These are phyloP conservation scores for Rotaria socialis DNA, from an alignment of 2,888 invertebrate genomes.

Conservation along the genomic window DNA sequence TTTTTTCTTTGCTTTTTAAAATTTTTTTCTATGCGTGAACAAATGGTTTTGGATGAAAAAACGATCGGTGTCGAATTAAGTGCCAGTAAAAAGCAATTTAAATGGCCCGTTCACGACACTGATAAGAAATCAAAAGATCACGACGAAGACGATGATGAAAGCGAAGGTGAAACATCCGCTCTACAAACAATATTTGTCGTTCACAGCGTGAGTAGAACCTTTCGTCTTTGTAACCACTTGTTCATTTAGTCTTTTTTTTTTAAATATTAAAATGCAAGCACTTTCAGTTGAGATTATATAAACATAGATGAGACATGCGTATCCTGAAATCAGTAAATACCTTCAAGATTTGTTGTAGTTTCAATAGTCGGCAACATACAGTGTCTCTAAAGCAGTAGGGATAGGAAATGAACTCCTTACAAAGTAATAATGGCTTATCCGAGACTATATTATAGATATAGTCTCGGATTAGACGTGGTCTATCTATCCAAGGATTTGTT, in stretches of 20 bases:
- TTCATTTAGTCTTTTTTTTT: not conserved
- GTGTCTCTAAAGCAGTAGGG: too few relatives aligned
- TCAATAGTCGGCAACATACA: too few relatives aligned
- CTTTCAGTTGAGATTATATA: too few relatives aligned
- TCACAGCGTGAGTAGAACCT: not conserved
- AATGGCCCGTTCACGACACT: not conserved
- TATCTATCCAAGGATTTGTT: too few relatives aligned
- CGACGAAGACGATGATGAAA: constrained; percentile 15
- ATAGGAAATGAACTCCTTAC: too few relatives aligned
- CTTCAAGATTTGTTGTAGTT: too few relatives aligned
- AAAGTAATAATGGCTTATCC: too few relatives aligned
- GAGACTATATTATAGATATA: too few relatives aligned
- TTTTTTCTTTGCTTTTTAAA: not conserved
- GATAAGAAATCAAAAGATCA: not conserved
- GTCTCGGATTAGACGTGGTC: too few relatives aligned
- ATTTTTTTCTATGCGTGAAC: not conserved
- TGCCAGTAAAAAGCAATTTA: constrained; percentile 6
- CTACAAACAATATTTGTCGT: not conserved
- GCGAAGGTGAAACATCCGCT: not conserved
- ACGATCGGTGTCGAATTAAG: not conserved
- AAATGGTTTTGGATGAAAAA: constrained; percentile 28
- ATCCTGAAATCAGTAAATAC: too few relatives aligned
- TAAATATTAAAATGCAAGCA: not conserved
- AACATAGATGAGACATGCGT: not conserved
- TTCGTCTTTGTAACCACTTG: too few relatives aligned